phyloP scores from a whole-genome alignment of 2,888 invertebrate genomes.

The Lasius platythorax region DNA sequence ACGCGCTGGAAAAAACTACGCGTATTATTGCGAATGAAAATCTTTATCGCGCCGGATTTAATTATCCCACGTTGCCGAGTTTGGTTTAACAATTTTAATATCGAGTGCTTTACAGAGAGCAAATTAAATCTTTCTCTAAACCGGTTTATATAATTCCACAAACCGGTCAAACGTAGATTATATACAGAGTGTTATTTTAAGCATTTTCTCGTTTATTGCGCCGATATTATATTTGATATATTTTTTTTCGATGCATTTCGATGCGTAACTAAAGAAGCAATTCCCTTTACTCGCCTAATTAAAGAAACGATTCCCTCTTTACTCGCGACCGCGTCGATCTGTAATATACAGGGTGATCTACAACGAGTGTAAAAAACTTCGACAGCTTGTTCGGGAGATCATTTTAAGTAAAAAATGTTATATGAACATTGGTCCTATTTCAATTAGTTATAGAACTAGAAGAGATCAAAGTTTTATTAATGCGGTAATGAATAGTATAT shows the following conservation, averaged over 20 bases:
- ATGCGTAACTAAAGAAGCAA: constrained; percentile 6
- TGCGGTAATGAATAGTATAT: too few species aligned
- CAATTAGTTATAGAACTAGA: too few species aligned
- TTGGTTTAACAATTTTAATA: neutral
- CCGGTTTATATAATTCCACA: neutral
- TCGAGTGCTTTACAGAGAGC: neutral
- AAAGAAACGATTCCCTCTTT: neutral
- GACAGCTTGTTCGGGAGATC: too few species aligned
- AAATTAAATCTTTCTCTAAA: neutral
- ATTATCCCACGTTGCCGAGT: neutral
- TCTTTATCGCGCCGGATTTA: neutral
- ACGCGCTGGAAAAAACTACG: neutral
- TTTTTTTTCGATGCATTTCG: constrained; percentile 1
- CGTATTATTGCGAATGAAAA: neutral
- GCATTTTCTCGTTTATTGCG: neutral
- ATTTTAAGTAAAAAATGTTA: too few species aligned
- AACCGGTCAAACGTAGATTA: neutral
- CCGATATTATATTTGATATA: neutral
- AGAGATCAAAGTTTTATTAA: too few species aligned
- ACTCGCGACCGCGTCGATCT: neutral
- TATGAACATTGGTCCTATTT: too few species aligned
- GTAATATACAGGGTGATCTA: neutral
- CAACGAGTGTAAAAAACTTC: too few species aligned
- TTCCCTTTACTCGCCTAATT: neutral
- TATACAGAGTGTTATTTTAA: neutral